phyloP scores from a whole-genome alignment of 2,113 vertebrate genomes.

The Grammomys surdaster region DNA sequence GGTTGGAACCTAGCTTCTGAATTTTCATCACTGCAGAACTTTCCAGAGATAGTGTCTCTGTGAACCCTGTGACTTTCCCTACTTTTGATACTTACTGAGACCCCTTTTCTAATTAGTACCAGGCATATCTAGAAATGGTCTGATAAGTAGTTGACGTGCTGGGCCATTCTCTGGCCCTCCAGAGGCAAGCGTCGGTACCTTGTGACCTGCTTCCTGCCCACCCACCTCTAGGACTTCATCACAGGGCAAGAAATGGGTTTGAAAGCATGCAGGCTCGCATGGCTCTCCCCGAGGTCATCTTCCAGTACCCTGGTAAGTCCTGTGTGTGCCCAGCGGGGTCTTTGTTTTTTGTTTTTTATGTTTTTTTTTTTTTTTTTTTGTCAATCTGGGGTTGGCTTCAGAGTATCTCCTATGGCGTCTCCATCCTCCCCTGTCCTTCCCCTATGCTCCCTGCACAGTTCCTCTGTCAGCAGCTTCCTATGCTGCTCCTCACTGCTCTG shows the following conservation, averaged over 20 bases:
- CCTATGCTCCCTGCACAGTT: too few species aligned
- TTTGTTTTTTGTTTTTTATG: neutral
- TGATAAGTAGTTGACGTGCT: neutral
- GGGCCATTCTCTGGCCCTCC: neutral
- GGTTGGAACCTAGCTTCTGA: neutral
- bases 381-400: slow-evolving; percentile 6
- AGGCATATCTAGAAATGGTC: slow-evolving; percentile 4
- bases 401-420: neutral
- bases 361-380: neutral
- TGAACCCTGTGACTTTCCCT: slow-evolving; percentile 1
- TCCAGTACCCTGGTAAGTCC: neutral
- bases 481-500: neutral
- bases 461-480: neutral
- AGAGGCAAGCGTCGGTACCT: neutral
- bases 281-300: neutral
- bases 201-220: neutral
- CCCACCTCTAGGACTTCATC: neutral
- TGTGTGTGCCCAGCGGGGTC: neutral
- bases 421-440: neutral
- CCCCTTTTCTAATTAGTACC: neutral
- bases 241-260: neutral
- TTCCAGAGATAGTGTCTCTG: neutral
- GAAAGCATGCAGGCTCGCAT: neutral
- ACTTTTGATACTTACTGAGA: neutral
- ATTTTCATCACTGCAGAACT: neutral